Evolutionary conservation across 2,888 invertebrate genomes (phyloP).

Genomic region (Carpatolechia fugitivella): DNA sequence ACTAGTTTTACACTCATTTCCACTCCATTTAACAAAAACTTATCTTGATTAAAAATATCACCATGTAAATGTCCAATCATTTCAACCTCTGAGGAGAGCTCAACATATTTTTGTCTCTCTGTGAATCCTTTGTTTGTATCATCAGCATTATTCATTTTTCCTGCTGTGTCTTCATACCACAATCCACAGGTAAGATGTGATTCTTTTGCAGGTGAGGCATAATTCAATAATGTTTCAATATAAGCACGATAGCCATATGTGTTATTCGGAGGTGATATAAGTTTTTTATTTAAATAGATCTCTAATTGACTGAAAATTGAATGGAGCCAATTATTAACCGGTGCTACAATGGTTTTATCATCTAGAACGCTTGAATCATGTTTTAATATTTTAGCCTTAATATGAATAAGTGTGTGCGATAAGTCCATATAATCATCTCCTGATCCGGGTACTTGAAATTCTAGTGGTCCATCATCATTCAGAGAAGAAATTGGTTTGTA

Average conservation of each 20-base stretch:
- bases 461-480: conserved; percentile 32
- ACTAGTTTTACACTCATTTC: conserved; percentile 25
- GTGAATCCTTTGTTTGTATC: conserved; percentile 23
- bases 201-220: conserved; percentile 29
- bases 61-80: conserved; percentile 30
- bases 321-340: conserved; percentile 34
- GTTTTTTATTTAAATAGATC: conserved; percentile 34
- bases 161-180: conserved; percentile 27
- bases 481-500: conserved; percentile 33
- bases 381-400: conserved; percentile 28
- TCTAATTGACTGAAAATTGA: conserved; percentile 31
- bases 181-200: conserved; percentile 28
- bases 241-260: conserved; percentile 30
- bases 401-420: conserved; percentile 30
- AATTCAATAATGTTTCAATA: conserved; percentile 31
- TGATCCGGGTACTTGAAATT: conserved; percentile 32
- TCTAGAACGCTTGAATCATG: conserved; percentile 21
- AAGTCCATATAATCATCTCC: conserved; percentile 36
- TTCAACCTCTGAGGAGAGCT: conserved; percentile 24
- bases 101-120: conserved; percentile 20
- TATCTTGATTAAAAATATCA: conserved; percentile 26
- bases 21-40: conserved; percentile 28
- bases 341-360: conserved; percentile 25
- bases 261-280: conserved; percentile 33
- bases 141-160: conserved; percentile 17